Base-by-base conservation (phyloP, 2,113 vertebrate genomes). In the Oryzias melastigma region DNA sequence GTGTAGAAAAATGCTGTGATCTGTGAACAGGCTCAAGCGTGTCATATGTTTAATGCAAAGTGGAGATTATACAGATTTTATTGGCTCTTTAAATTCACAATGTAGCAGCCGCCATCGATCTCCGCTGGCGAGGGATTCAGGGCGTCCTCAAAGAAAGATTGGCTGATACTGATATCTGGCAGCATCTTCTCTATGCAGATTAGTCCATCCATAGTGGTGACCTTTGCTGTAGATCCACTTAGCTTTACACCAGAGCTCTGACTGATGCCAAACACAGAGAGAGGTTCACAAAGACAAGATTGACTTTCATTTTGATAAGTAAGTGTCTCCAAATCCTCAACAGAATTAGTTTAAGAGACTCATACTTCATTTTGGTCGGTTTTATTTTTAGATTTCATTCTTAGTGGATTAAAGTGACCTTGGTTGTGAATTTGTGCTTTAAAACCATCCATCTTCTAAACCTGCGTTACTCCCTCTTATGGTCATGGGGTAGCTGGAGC, bases 91-190 rank as follows among this genome's bases (percentile, higher is more conserved):
- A 51, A 41, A 77, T 65, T 62, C 58, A 52, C 22, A 55, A 45
- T 40, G n/a, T 25, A 51, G 20, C 47, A 18, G 27, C 22, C 51
- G 52, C 14, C 46, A 65, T 63, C 3, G 25, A 65, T 64, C 54
- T 51, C 41, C 40, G 40, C 67, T 58, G 49, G 65, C 52, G 45
- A 52, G 60, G 52, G 71, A 75, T 62, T 18, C 52, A 75, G 44
- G 7, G 42, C 5, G 14, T 52, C 49, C 60, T 58, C 25, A 12
- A 62, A 47, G 25, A 35, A 19, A 70, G 68, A 62, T 7, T 10
- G 45, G 16, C 16, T 53, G 41, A 46, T 68, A 46, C 27, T 67
- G 57, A 68, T 55, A 77, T 67, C 18, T 57, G 59, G 27, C 59
- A 56, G 57, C 40, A 0, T 45, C 56, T 53, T 15, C 16, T 60